Conservation (phyloP, 2,113 vertebrate species). For the Ammodytes dubius region DNA sequence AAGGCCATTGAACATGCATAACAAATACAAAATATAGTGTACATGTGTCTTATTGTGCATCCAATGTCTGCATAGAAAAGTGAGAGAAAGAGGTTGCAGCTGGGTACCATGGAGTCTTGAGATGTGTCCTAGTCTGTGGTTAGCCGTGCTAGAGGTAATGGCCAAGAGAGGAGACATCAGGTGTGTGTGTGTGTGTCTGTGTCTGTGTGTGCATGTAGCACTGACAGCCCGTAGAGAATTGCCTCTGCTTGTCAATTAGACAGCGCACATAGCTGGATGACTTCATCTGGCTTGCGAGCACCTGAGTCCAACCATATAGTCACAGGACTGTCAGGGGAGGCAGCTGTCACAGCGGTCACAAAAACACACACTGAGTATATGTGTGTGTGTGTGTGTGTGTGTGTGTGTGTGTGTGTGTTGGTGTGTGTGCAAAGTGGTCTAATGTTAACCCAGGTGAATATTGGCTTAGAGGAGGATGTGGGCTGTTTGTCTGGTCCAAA, state of each 20-base stretch:
- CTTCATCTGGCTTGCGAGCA: slow-evolving; percentile 75
- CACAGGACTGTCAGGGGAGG: slow-evolving; percentile 62
- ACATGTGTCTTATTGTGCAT: slow-evolving; percentile 2
- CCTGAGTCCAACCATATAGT: slow-evolving; percentile 72
- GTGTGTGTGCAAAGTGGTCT: slow-evolving; percentile 54
- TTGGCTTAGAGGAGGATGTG: slow-evolving; percentile 70
- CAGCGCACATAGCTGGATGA: slow-evolving; percentile 70
- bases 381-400: too few species aligned
- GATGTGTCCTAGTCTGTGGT: slow-evolving; percentile 31
- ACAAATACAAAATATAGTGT: slow-evolving; percentile 4
- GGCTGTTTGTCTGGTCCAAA: slow-evolving; percentile 71
- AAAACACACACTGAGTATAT: slow-evolving; percentile 19
- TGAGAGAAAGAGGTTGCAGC: slow-evolving; percentile 58
- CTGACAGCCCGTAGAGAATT: slow-evolving; percentile 72
- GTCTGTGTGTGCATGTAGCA: slow-evolving; percentile 28
- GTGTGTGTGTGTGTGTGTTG: too few species aligned
- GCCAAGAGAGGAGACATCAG: slow-evolving; percentile 70
- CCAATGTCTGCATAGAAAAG: background rate
- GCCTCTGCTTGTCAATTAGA: slow-evolving; percentile 79
- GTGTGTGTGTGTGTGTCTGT: slow-evolving; percentile 61
- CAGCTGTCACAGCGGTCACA: slow-evolving; percentile 70
- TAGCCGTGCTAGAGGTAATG: slow-evolving; percentile 56
- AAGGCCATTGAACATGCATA: background rate
- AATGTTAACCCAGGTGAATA: slow-evolving; percentile 78
- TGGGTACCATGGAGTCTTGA: slow-evolving; percentile 52